Base-by-base conservation (phyloP, 2,888 invertebrate genomes). In the Drosophila paranaensis region DNA sequence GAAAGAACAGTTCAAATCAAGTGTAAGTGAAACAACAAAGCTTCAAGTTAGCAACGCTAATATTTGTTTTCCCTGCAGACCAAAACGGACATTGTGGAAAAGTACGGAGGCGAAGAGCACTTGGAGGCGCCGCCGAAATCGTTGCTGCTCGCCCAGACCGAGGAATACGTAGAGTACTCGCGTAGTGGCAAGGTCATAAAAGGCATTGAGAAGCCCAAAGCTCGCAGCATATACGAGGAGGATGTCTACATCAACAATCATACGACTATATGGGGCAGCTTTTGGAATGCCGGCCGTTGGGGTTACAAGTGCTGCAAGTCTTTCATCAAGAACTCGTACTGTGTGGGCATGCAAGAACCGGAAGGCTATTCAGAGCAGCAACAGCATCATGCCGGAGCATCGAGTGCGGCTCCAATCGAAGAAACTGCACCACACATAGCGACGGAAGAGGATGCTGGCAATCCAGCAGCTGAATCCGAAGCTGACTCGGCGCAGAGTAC, bases 261-360 rank as follows among this genome's bases (percentile, higher is more conserved):
- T 92, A 97, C 96, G 0, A 95, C 96, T 0, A 97, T 99, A 8
- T 99, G 97, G 97, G 99, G 99, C 5, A 99, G 99, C 0, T 98
- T 94, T 92, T 99, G 99, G 99, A 95, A 95, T 81, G 95, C 95
- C 57, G 98, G 98, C 0, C 94, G 95, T 71, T 99, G 99, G 99
- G 99, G 99, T 0, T 99, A 96, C 93, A 96, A 96, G 90, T 99
- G 99, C 90, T 99, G 99, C 92, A 96, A 98, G 91, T 97, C 98
- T 0, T 96, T 96, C 74, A 95, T 99, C 48, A 90, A 91, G 67
- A 92, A 92, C 62, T 92, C 92, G 0, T 92, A 92, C 58, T 92
- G 92, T 55, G 89, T 91, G 27, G 91, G 74, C 70, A 87, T 80
- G 77, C 91, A 82, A 58, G 89, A 85, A 25, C 84, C 77, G 2